Percentiles rank a stretch among this genome's conserved stretches.
phyloP scores from a whole-genome alignment of 53 echinoderm and acorn worm species.

The Mesocentrotus franciscanus region DNA sequence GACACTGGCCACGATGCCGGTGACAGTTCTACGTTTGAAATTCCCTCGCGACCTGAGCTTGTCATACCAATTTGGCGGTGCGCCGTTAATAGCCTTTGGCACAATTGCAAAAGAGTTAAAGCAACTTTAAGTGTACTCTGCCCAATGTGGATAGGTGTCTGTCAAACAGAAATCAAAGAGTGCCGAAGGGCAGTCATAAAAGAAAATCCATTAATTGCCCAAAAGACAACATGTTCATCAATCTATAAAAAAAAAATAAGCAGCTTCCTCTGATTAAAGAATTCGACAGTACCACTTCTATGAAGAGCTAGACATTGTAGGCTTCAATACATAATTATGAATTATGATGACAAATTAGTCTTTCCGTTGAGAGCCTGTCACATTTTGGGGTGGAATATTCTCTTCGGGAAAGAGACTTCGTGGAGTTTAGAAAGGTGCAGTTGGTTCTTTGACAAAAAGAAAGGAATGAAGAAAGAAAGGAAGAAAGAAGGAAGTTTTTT shows the following conservation, averaged over 20 bases:
- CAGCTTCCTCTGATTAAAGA: conserved; percentile 16
- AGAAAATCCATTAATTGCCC: not conserved
- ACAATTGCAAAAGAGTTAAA: conserved; percentile 43
- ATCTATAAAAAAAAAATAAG: not conserved
- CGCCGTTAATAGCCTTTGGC: conserved; percentile 49
- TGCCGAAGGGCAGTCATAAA: conserved; percentile 47
- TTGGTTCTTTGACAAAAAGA: not conserved
- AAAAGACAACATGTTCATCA: conserved; percentile 25
- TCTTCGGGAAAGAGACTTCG: not conserved
- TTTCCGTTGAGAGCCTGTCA: not conserved
- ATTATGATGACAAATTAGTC: conserved; percentile 37
- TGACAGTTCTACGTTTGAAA: conserved; percentile 52
- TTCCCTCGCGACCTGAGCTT: conserved; percentile 46
- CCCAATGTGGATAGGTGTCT: not conserved
- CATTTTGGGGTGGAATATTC: conserved; percentile 34
- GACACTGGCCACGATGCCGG: conserved; percentile 18
- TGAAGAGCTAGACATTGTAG: not conserved
- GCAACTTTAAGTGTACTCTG: not conserved
- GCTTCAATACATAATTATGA: not conserved
- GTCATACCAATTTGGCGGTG: conserved; percentile 61
- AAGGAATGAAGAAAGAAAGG: too few species aligned
- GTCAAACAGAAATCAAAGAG: conserved; percentile 15
- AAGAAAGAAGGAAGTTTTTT: too few species aligned
- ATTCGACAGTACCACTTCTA: not conserved
- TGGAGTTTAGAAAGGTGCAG: not conserved